Evolutionary conservation across 2,888 invertebrate species (phyloP), one percentile per base, ranked within the genome.

Genomic region (Euplagia quadripunctaria): DNA sequence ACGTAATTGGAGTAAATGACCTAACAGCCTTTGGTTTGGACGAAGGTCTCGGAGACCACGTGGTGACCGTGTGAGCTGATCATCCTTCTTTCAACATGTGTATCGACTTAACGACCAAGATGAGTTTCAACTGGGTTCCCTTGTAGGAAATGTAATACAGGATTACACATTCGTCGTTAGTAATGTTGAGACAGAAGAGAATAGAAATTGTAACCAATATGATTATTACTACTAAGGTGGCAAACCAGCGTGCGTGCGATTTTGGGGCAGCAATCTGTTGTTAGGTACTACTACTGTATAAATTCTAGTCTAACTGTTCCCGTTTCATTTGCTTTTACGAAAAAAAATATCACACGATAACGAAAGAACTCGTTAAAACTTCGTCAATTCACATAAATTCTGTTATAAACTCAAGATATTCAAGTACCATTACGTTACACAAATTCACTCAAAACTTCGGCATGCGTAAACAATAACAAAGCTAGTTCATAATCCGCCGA

Each of bases 1-100:
- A 92, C 95, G 95, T 94, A 95, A 96, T 93, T 94, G 94, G 94
- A 94, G 95, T 96, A 94, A 95, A 96, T 83, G 96, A 95, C 95
- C 95, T 92, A 89, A 89, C 92, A 92, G 89, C 87, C 91, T 89
- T 90, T 93, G 93, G 89, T 90, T 88, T 86, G 89, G 83, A 78
- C 89, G 94, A 94, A 93, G 93, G 94, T 91, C 93, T 92, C 86
- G 76, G 78, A 64, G 83, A 84, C 91, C 93, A 93, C 93, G 94
- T 93, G 93, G 89, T 77, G 82, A 79, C 90, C 82, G 83, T 86
- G 85, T 88, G 82, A 71, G 68, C 58, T 69, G 55, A 43, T 51
- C 58, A 63, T 58, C 43, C 68, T 46, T 51, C 67, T 68, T 11
- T 16, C 69, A 17, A 68, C 68, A 68, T 46, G 16, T 61, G 61